These are phyloP conservation scores for Lipophrys pholis DNA, from an alignment of 2,113 vertebrate species.

Conservation along the genomic window DNA sequence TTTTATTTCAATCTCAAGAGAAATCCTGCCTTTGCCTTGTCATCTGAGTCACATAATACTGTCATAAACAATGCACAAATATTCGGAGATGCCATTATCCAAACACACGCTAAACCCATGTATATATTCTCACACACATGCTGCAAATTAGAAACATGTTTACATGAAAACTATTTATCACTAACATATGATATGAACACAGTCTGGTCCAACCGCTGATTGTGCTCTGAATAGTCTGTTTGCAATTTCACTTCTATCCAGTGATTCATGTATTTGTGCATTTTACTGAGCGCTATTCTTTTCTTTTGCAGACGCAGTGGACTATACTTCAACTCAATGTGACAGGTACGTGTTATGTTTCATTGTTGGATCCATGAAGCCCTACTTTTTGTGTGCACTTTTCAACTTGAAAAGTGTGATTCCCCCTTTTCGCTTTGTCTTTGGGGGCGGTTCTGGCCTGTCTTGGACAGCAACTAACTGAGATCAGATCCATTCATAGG, in stretches of 20 bases:
- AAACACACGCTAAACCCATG: background rate
- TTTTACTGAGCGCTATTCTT: slow-evolving; percentile 65
- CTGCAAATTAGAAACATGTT: slow-evolving; percentile 19
- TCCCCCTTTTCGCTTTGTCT: too few species aligned
- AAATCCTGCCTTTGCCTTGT: slow-evolving; percentile 34
- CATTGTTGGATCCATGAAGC: background rate
- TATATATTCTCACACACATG: slow-evolving; percentile 8
- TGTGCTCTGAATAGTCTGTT: slow-evolving; percentile 26
- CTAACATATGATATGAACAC: background rate
- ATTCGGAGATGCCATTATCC: background rate
- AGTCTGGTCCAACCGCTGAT: slow-evolving; percentile 17
- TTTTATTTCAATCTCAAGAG: slow-evolving; percentile 31
- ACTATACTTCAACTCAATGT: slow-evolving; percentile 86
- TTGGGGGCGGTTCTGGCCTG: too few species aligned
- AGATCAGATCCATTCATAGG: too few species aligned
- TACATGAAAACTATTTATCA: slow-evolving; percentile 17
- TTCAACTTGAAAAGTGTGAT: slow-evolving; percentile 36
- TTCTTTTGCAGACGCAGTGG: slow-evolving; percentile 86
- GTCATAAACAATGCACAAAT: slow-evolving; percentile 3
- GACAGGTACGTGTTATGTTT: slow-evolving; percentile 87
- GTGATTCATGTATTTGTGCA: background rate
- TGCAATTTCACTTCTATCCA: slow-evolving; percentile 30
- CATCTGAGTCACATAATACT: background rate
- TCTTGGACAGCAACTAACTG: too few species aligned
- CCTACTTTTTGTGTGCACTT: slow-evolving; percentile 35